Conservation (phyloP, 2,888 invertebrate genomes). For the Ectemnius continuus region DNA sequence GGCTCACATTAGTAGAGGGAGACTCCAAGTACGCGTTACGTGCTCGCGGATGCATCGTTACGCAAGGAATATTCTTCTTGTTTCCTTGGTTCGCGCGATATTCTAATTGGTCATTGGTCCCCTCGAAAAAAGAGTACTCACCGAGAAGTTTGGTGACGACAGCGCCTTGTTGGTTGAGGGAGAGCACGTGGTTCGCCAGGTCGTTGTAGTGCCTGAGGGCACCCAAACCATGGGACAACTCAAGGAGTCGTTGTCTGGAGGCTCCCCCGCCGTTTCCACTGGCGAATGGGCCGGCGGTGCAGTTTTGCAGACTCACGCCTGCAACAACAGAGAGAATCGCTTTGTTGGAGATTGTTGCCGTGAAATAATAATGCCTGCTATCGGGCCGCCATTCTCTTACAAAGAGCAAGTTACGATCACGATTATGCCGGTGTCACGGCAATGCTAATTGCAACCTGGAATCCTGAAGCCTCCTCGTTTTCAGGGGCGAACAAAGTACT, state of each 20-base stretch:
- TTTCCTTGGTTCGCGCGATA: no score
- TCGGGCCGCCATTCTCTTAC: no score
- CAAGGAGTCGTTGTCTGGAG: slow-evolving; percentile 89
- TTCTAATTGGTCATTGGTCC: not conserved
- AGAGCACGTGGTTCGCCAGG: slow-evolving; percentile 93
- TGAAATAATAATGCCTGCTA: no score
- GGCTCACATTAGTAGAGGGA: not conserved
- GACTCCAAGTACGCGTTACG: not conserved
- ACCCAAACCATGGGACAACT: slow-evolving; percentile 87
- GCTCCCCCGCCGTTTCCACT: slow-evolving; percentile 69
- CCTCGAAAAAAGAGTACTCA: slow-evolving; percentile 79
- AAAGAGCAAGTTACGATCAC: no score
- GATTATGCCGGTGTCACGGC: no score
- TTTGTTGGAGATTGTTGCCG: no score
- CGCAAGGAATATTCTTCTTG: not conserved
- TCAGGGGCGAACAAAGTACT: no score
- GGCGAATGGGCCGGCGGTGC: slow-evolving; percentile 70
- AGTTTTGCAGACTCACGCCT: slow-evolving; percentile 73
- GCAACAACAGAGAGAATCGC: slow-evolving; percentile 28
- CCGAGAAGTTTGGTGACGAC: slow-evolving; percentile 92
- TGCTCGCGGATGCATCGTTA: not conserved
- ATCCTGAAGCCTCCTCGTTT: no score
- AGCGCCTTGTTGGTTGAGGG: slow-evolving; percentile 90
- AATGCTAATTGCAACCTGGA: no score
- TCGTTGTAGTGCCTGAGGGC: slow-evolving; percentile 89